phyloP scores from a whole-genome alignment of 1,140 invertebrate genomes.

The Cydia fagiglandana region DNA sequence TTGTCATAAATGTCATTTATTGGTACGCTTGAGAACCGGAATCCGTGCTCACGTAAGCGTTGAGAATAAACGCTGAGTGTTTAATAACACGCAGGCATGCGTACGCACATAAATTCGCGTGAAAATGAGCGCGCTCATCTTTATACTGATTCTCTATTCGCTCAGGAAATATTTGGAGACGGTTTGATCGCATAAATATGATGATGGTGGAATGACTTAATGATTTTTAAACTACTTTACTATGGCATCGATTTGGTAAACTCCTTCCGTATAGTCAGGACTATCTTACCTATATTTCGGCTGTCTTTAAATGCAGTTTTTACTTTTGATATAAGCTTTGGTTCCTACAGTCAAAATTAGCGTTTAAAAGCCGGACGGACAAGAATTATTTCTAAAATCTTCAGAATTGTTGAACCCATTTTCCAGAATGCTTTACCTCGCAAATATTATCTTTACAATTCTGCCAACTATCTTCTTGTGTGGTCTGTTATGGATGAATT shows the following conservation, averaged over 20 bases:
- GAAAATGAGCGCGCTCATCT: conserved; percentile 7
- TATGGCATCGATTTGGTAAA: too few species aligned
- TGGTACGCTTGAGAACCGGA: neutral
- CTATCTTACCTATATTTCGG: too few species aligned
- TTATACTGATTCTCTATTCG: neutral
- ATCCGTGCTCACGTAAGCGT: neutral
- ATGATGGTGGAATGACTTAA: neutral
- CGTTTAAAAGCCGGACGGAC: too few species aligned
- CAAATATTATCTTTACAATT: neutral
- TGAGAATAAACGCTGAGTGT: neutral
- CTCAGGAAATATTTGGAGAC: neutral
- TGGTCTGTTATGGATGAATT: neutral
- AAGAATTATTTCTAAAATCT: too few species aligned
- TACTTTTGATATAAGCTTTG: too few species aligned
- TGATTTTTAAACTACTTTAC: neutral
- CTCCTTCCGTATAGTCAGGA: too few species aligned
- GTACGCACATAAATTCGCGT: neutral
- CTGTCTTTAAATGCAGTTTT: too few species aligned
- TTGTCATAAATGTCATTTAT: neutral
- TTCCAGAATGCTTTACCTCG: too few species aligned
- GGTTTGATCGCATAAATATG: neutral
- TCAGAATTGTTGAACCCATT: too few species aligned
- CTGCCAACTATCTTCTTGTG: neutral
- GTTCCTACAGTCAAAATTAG: too few species aligned
- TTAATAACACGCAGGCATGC: conserved; percentile 9